Conservation (phyloP, 2,113 vertebrate genomes). For the Danio rerio region DNA sequence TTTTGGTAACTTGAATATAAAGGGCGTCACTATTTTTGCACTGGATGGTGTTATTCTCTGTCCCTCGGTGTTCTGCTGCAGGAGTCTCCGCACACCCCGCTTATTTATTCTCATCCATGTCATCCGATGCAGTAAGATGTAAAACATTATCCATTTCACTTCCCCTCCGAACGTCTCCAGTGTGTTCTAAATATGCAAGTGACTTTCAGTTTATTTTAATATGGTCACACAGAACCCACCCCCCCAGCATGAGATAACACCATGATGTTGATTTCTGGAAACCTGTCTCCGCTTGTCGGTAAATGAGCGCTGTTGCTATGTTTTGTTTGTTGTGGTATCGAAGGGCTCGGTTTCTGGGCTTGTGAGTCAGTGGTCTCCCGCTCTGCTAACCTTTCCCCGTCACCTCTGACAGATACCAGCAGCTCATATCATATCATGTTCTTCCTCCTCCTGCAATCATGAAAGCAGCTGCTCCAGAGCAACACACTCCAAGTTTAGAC, state of each 20-base stretch:
- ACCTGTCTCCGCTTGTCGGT: conserved; percentile 55
- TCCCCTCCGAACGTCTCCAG: neutral
- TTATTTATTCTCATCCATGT: neutral
- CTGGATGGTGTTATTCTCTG: neutral
- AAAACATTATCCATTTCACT: neutral
- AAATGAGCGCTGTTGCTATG: conserved; percentile 73
- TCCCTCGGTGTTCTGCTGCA: neutral
- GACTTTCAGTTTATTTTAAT: conserved; percentile 6
- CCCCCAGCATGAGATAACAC: conserved; percentile 39
- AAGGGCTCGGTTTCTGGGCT: conserved; percentile 59
- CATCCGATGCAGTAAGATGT: neutral
- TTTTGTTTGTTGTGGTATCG: conserved; percentile 72
- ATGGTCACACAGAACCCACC: conserved; percentile 54
- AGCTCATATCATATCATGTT: conserved; percentile 38
- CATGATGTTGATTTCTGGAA: conserved; percentile 52
- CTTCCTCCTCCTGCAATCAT: conserved; percentile 58
- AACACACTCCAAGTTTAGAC: conserved; percentile 42
- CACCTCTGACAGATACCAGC: conserved; percentile 59
- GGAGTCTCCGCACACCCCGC: neutral
- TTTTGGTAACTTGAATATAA: neutral
- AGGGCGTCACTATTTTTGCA: neutral
- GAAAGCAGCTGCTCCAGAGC: conserved; percentile 55
- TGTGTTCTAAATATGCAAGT: neutral
- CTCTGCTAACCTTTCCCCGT: conserved; percentile 66
- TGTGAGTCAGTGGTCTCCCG: conserved; percentile 54